Base-by-base conservation (phyloP, 2,888 invertebrate species). In the Callosobruchus maculatus region DNA sequence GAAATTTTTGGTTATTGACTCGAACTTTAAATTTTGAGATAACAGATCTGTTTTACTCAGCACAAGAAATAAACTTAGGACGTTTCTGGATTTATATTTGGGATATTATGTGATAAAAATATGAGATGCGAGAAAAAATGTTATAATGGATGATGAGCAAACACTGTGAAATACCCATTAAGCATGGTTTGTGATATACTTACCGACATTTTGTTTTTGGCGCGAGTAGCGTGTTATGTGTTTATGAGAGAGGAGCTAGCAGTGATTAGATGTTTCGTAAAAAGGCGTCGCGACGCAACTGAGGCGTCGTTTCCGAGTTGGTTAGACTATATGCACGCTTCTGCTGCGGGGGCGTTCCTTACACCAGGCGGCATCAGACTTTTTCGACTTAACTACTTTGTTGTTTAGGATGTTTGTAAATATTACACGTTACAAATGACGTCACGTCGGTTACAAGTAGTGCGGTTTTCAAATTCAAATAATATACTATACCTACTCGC, bases 221-320 rank as follows among this genome's bases (percentile, higher is more conserved):
- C 49, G 49, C 13, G 18, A 49, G 49, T 49, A 49, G 18, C 49
- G 49, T 26, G 26, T 49, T 49, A 49, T 18, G 13, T 49, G 49
- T n/a, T n/a, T n/a, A n/a, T n/a, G n/a, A n/a, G n/a, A n/a, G n/a
- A n/a, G n/a, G n/a, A n/a, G n/a, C n/a, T n/a, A 49, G 7, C 49
- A 49, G 49, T 7, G 49, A 49, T 49, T 0, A 18, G 67, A 74
- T 77, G 78, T 77, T 77, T 72, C 73, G 79, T 81, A 81, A 81
- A 80, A 77, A 80, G 81, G 86, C 88, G 89, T 88, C 88, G 87
- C 87, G 88, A 87, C 87, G 89, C 85, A 87, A 88, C 88, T 83
- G 88, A 88, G 84, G 85, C 86, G 85, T 85, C 83, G 84, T 83
- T 78, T 80, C 78, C 78, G 79, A 80, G 81, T 78, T 81, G 49